Evolutionary conservation across 2,113 vertebrate genomes (phyloP), one percentile per base, ranked within the genome.

Genomic region (Okapia johnstoni): DNA sequence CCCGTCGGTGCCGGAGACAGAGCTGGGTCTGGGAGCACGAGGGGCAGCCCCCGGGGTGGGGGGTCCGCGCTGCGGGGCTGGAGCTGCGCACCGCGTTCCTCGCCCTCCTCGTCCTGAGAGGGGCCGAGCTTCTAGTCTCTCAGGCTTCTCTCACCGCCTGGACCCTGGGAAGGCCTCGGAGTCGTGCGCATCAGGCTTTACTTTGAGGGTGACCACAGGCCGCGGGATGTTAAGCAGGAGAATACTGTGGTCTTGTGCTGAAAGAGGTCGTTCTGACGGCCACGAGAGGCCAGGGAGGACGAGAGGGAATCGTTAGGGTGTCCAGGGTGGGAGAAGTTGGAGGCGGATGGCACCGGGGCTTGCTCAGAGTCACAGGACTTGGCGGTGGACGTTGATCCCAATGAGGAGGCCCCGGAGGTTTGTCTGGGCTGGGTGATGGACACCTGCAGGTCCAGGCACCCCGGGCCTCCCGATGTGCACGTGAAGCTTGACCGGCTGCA

Each of bases 401-500:
- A 1, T 26, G 3, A 7, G 58, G 46, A 19, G 25, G 40, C 40
- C 9, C 46, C 50, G 40, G 52, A n/a, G 16, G 63, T 50, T 61
- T n/a, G n/a, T 66, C 17, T 7, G 55, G 21, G 60, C 14, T 77
- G 54, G 43, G 40, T 17, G 87, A 21, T 1, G 26, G 13, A 46
- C 15, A 11, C 55, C 66, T 30, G 2, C n/a, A 19, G 48, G 28
- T 3, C 76, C 11, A 0, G 46, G 23, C n/a, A 1, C 66, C 66
- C 6, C 10, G 11, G 79, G 36, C n/a, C 36, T 43, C 15, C 2
- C 3, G 1, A 23, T 48, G 10, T 4, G 48, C 46, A 50, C 0
- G 0, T 16, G 5, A 73, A 46, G 73, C 46, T 58, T 48, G 17
- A 4, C 52, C 0, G 33, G 19, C 63, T 52, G 43, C 1, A 0